Conservation (phyloP, 2,888 invertebrate species). For the Petrolisthes cinctipes region DNA sequence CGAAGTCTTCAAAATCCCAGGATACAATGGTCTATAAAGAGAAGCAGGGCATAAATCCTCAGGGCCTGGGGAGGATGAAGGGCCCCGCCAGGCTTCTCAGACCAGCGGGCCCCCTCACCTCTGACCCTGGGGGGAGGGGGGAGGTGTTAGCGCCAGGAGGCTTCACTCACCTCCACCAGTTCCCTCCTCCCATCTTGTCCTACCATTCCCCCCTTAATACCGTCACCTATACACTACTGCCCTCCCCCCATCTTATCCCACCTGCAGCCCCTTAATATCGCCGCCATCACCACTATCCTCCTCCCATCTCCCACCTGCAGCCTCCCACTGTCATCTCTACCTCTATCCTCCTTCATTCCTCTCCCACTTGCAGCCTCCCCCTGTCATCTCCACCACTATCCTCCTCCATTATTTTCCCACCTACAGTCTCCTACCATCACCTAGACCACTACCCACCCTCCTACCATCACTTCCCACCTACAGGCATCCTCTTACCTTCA, state of each 20-base stretch:
- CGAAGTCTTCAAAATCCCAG: slow-evolving; percentile 44
- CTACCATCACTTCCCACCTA: neutral
- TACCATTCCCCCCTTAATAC: too few species aligned
- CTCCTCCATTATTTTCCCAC: neutral
- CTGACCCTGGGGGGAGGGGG: slow-evolving; percentile 36
- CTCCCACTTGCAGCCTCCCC: too few species aligned
- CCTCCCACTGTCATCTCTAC: too few species aligned
- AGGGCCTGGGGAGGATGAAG: slow-evolving; percentile 40
- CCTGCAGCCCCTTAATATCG: too few species aligned
- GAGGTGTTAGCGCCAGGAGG: slow-evolving; percentile 44
- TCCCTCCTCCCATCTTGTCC: neutral
- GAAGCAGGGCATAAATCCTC: slow-evolving; percentile 51
- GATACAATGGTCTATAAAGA: slow-evolving; percentile 59
- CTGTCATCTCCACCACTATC: too few species aligned
- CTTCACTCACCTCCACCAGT: slow-evolving; percentile 30
- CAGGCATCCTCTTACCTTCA: too few species aligned
- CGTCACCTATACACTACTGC: too few species aligned
- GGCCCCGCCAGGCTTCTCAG: slow-evolving; percentile 39
- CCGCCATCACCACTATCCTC: too few species aligned
- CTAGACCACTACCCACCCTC: neutral
- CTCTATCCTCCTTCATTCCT: too few species aligned
- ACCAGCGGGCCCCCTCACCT: slow-evolving; percentile 54
- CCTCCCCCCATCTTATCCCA: too few species aligned
- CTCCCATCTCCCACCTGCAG: too few species aligned
- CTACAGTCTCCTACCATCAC: neutral